Base-by-base conservation (phyloP, 2,797 vertebrate species). In the Malurus splendens region DNA sequence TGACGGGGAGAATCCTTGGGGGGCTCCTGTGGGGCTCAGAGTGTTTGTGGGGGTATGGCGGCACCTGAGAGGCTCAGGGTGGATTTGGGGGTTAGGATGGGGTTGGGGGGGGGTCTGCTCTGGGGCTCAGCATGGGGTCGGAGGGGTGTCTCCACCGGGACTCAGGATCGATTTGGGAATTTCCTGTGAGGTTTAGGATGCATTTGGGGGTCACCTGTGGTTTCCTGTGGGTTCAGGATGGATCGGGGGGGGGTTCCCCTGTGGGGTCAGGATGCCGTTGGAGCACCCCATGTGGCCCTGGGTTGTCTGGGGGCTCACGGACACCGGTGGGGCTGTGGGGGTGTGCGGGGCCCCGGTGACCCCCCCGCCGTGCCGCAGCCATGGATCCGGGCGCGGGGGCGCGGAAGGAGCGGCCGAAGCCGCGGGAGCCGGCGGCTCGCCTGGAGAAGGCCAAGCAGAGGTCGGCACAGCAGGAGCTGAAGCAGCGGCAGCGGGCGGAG, bases 401-500 rank as follows among this genome's bases (percentile, higher is more conserved):
- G 23, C 98, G 98, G 18, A 99, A 98, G 95, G 98, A 98, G 95
- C 98, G 98, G 76, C 94, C 97, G 18, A 98, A 98, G 95, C 93
- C 98, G 57, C 98, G 98, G 95, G 98, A 98, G 12, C 97, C 98
- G 2, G 97, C 97, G 9, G 98, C 97, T 60, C 97, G 98, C 91
- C 97, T 98, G 61, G 99, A 99, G 94, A 86, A 98, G 95, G 97
- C 97, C 72, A 98, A 97, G 88, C 99, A 98, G 96, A 99, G 98
- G 66, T 98, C 98, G 32, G 98, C 98, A 1, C 98, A 99, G 92
- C 98, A 99, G 55, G 98, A 99, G 96, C 97, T 98, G 66, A 99
- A 99, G 93, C 98, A 99, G 86, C 96, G 98, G 67, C 99, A 99
- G 90, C 97, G 99, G 93, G 98, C 98, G 3, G 98, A 99, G 98